Conservation (phyloP, 2,888 invertebrate genomes). For the Epinotia bilunana region DNA sequence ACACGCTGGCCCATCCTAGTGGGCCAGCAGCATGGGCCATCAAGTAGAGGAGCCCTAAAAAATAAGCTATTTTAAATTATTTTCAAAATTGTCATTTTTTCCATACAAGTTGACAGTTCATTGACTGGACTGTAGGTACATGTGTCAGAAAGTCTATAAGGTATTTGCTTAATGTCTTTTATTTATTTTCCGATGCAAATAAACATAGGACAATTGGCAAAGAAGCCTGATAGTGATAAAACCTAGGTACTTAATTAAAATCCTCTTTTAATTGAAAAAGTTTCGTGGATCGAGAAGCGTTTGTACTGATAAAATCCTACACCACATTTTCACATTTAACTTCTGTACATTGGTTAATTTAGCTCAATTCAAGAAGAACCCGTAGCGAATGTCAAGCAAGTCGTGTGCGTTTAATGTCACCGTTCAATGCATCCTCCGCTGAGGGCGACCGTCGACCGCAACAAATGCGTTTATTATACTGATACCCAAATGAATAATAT, state of each 20-base stretch:
- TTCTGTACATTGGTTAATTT: slow-evolving; percentile 55
- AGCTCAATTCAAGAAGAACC: slow-evolving; percentile 53
- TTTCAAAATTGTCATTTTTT: too few species aligned
- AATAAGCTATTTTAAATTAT: too few species aligned
- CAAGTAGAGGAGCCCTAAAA: too few species aligned
- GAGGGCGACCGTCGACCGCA: slow-evolving; percentile 14
- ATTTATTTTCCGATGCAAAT: too few species aligned
- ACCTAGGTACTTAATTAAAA: slow-evolving; percentile 1
- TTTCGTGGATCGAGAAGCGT: slow-evolving; percentile 58
- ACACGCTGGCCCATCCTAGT: too few species aligned
- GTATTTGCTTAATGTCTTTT: too few species aligned
- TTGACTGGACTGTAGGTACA: too few species aligned
- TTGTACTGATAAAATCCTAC: slow-evolving; percentile 50
- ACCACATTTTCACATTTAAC: slow-evolving; percentile 51
- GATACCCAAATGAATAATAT: slow-evolving; percentile 14
- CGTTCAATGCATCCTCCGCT: slow-evolving; percentile 43
- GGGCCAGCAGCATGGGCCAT: too few species aligned
- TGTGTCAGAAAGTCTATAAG: too few species aligned
- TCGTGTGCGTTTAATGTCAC: slow-evolving; percentile 48
- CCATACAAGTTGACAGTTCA: too few species aligned
- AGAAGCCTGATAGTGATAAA: slow-evolving; percentile 8
- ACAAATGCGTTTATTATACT: slow-evolving; percentile 18
- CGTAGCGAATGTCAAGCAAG: slow-evolving; percentile 46
- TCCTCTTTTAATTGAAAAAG: slow-evolving; percentile 63
- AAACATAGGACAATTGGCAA: not conserved